Evolutionary conservation across 2,113 vertebrate genomes (phyloP).

Genomic region (Onychostoma macrolepis): DNA sequence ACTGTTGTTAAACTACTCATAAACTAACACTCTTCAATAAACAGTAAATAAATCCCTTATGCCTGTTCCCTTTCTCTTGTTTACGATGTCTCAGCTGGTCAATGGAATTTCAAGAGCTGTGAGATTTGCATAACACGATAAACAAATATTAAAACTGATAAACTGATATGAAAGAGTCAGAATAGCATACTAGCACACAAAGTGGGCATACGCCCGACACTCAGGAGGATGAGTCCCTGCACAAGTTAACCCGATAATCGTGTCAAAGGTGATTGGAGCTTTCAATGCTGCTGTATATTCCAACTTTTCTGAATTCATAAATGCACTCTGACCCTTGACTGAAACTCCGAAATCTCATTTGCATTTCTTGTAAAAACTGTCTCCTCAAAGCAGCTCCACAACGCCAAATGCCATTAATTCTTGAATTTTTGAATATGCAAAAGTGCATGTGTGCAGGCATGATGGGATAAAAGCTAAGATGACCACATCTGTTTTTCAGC

Average conservation of each 20-base stretch:
- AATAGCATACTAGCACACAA: background rate
- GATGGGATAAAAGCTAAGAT: background rate
- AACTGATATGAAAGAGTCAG: background rate
- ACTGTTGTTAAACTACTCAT: background rate
- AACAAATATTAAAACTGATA: background rate
- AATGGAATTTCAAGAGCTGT: background rate
- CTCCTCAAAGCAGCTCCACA: background rate
- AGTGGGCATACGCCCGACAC: no score
- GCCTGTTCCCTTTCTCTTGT: background rate
- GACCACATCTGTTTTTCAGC: constrained; percentile 2
- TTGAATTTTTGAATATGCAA: background rate
- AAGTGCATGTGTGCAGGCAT: background rate
- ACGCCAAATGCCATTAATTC: background rate
- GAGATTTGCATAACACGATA: background rate
- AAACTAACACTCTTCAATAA: background rate
- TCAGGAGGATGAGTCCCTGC: background rate
- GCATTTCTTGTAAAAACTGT: background rate
- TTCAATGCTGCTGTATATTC: background rate
- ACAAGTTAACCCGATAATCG: background rate
- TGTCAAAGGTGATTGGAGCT: background rate
- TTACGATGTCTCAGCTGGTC: background rate
- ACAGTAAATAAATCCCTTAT: background rate
- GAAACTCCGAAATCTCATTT: background rate
- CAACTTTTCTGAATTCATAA: background rate
- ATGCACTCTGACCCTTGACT: background rate